Conservation (phyloP, 1,140 invertebrate species). For the Mya arenaria region DNA sequence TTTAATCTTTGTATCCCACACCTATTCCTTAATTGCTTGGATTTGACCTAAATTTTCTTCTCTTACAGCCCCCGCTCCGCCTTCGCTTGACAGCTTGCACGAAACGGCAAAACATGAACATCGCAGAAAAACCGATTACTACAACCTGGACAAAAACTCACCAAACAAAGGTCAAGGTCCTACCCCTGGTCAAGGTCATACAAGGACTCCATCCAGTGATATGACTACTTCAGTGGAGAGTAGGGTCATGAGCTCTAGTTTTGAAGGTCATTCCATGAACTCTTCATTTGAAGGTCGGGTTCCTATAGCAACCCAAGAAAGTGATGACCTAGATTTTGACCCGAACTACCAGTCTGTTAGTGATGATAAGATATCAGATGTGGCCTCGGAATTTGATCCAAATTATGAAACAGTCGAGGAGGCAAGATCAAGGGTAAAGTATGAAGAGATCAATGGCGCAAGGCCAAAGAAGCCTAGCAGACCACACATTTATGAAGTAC, state of each 20-base stretch:
- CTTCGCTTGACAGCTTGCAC: constrained; percentile 72
- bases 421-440: constrained; percentile 57
- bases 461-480: constrained; percentile 17
- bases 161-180: constrained; percentile 13
- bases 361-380: constrained; percentile 52
- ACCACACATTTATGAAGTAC: constrained; percentile 51
- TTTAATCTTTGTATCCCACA: too few relatives aligned
- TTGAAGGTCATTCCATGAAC: constrained; percentile 18
- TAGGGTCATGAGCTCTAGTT: neutral
- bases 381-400: constrained; percentile 67
- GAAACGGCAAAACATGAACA: constrained; percentile 65
- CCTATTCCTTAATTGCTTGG: too few relatives aligned
- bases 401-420: constrained; percentile 75
- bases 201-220: constrained; percentile 32
- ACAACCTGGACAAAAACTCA: constrained; percentile 32
- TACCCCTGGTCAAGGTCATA: constrained; percentile 25
- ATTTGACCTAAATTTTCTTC: neutral
- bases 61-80: constrained; percentile 62
- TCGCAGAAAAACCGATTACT: constrained; percentile 52
- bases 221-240: constrained; percentile 14
- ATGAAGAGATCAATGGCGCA: constrained; percentile 49
- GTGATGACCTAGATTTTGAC: constrained; percentile 50
- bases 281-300: constrained; percentile 42
- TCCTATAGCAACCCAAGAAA: constrained; percentile 28
- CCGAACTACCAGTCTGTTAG: constrained; percentile 63